phyloP scores from a whole-genome alignment of 2,113 vertebrate genomes.

The Orthonyx spaldingii region DNA sequence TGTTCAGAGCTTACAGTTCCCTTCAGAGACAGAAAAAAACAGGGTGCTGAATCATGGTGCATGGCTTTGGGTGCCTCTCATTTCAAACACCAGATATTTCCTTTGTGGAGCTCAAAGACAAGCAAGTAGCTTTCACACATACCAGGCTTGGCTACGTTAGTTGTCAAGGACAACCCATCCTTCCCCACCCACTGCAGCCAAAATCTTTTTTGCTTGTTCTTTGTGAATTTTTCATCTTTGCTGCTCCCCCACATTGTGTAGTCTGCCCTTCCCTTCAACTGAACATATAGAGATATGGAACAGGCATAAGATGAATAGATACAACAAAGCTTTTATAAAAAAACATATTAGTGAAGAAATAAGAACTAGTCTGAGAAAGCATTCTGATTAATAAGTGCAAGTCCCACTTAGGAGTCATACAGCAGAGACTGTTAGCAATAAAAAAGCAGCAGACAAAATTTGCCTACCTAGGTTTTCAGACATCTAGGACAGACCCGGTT shows the following conservation, averaged over 20 bases:
- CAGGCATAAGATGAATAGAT: not conserved
- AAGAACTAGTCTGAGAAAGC: not conserved
- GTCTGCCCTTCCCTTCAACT: not conserved
- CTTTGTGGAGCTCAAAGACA: not conserved
- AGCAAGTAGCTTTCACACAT: not conserved
- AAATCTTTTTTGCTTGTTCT: not conserved
- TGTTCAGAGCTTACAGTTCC: not conserved
- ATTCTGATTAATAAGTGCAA: not conserved
- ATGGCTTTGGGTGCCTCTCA: not conserved
- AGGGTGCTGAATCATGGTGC: not conserved
- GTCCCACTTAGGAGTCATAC: not conserved
- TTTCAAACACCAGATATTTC: not conserved
- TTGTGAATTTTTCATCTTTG: not conserved
- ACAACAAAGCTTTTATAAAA: not conserved
- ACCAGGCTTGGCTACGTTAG: not conserved
- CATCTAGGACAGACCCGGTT: not conserved
- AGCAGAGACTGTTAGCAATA: not conserved
- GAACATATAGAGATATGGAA: not conserved
- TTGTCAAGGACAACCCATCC: not conserved
- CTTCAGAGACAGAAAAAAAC: not conserved
- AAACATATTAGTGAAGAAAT: not conserved
- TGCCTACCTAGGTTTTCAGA: not conserved
- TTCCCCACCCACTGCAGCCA: not conserved
- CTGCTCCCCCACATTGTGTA: not conserved
- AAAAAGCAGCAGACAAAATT: not conserved